A percentile compares a stretch with the other conserved stretches of the same genome.
These are phyloP conservation scores for Hystrix brachyura DNA, from an alignment of 2,113 vertebrate genomes.

Conservation along the genomic window DNA sequence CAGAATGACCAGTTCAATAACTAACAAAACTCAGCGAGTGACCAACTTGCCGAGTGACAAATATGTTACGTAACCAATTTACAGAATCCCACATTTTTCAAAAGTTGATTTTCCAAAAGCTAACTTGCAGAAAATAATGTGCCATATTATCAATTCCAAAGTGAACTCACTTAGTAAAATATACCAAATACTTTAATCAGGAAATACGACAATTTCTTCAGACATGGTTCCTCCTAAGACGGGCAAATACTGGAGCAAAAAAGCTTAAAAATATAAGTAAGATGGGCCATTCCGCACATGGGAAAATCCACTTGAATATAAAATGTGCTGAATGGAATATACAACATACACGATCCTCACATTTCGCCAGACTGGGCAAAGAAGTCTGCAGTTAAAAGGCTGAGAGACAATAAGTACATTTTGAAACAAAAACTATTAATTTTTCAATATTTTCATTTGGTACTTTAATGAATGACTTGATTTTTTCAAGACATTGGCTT, in stretches of 20 bases:
- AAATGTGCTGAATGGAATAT: background rate
- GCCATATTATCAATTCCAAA: background rate
- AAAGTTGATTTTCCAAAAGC: constrained; percentile 62
- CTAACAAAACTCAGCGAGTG: constrained; percentile 25
- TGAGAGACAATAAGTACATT: background rate
- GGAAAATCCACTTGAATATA: background rate
- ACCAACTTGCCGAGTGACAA: constrained; percentile 45
- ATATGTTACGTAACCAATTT: constrained; percentile 58
- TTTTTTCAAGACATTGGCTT: constrained; percentile 12
- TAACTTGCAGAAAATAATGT: constrained; percentile 34
- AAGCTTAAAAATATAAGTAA: background rate
- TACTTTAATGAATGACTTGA: constrained; percentile 27
- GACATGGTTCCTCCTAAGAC: background rate
- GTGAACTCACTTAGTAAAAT: background rate
- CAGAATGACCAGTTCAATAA: constrained; percentile 38
- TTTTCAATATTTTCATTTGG: background rate
- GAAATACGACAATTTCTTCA: background rate
- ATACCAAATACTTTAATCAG: background rate
- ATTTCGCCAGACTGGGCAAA: background rate
- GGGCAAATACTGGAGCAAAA: background rate
- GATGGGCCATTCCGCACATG: background rate
- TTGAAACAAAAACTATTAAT: background rate
- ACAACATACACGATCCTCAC: background rate
- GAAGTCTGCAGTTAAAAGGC: background rate
- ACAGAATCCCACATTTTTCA: constrained; percentile 64